Evolutionary conservation across 2,888 invertebrate species (phyloP), one percentile per base, ranked within the genome.

Genomic region (Dromius quadrimaculatus): DNA sequence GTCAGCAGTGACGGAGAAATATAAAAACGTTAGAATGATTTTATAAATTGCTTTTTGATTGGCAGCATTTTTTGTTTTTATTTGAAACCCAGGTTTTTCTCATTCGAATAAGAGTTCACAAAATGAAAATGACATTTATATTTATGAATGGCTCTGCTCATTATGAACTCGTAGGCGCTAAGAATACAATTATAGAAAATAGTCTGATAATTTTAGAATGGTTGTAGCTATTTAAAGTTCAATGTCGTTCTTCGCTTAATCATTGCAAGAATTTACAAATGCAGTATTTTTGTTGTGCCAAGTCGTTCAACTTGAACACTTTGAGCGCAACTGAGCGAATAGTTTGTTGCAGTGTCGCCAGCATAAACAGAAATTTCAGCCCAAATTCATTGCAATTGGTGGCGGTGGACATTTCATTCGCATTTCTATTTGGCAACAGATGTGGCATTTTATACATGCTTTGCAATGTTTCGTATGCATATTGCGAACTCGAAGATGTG

Each of bases 291-390:
- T 59, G 36, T 19, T 19, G 34, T 59, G 59, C 63, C 43, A 64
- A 64, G 64, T 64, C 64, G 64, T 64, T 47, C 64, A 64, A 64
- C 64, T 64, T 64, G 28, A 11, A 54, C 28, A 28, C 28, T 54
- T 54, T 64, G 19, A 34, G 47, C 23, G 62, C 62, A 62, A 13
- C 28, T 19, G n/a, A 20, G 45, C 45, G 45, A 13, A 15, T 11
- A 20, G n/a, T n/a, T n/a, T 45, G 41, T 23, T 28, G 47, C 64
- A 28, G 50, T 43, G 22, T 20, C 23, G 38, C 66, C 54, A 66
- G 57, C 66, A 57, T 57, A 54, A 66, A 66, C 57, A 66, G 36
- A 20, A 54, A 54, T 66, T 66, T 41, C 57, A 66, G 57, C 57
- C 66, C 23, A 54, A 66, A 66, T 66, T 57, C 57, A 66, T 28